These are phyloP conservation scores for Phasia obesa DNA, from an alignment of 2,888 invertebrate genomes.

Conservation along the genomic window DNA sequence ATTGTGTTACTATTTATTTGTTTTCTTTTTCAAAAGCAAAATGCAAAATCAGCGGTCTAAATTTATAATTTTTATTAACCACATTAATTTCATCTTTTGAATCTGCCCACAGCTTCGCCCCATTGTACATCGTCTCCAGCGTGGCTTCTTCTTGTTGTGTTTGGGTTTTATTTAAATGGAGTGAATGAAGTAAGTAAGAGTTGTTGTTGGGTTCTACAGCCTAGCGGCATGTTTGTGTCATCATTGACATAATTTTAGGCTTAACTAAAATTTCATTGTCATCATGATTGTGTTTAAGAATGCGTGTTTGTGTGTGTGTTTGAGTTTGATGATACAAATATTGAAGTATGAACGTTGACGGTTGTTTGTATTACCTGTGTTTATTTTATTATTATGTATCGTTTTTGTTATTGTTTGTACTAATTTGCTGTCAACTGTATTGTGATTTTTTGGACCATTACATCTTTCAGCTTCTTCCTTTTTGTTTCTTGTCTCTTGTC, in stretches of 20 bases:
- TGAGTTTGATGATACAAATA: slow-evolving; percentile 22
- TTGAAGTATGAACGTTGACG: slow-evolving; percentile 9
- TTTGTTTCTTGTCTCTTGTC: background rate
- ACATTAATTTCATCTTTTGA: slow-evolving; percentile 46
- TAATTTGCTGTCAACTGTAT: slow-evolving; percentile 69
- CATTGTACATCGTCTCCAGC: background rate
- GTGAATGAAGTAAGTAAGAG: background rate
- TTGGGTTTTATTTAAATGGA: slow-evolving; percentile 33
- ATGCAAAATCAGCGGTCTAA: slow-evolving; percentile 29
- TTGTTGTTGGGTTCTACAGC: slow-evolving; percentile 53
- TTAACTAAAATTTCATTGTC: slow-evolving; percentile 64
- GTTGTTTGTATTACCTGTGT: slow-evolving; percentile 56
- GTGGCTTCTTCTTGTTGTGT: background rate
- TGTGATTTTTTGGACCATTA: slow-evolving; percentile 44
- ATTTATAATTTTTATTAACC: slow-evolving; percentile 36
- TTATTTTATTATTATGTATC: slow-evolving; percentile 44
- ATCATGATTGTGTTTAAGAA: slow-evolving; percentile 7
- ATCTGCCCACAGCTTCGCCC: slow-evolving; percentile 20
- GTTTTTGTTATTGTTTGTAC: slow-evolving; percentile 45
- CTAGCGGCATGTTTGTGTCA: slow-evolving; percentile 74
- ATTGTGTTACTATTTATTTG: slow-evolving; percentile 27
- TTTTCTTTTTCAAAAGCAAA: slow-evolving; percentile 13
- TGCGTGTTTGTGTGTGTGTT: slow-evolving; percentile 6
- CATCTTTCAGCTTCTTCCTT: slow-evolving; percentile 10
- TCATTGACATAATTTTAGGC: slow-evolving; percentile 74